A percentile compares a stretch with the other conserved stretches of the same genome.
Conservation (phyloP, 1,140 invertebrate genomes). For the Drosophila sucinea region DNA sequence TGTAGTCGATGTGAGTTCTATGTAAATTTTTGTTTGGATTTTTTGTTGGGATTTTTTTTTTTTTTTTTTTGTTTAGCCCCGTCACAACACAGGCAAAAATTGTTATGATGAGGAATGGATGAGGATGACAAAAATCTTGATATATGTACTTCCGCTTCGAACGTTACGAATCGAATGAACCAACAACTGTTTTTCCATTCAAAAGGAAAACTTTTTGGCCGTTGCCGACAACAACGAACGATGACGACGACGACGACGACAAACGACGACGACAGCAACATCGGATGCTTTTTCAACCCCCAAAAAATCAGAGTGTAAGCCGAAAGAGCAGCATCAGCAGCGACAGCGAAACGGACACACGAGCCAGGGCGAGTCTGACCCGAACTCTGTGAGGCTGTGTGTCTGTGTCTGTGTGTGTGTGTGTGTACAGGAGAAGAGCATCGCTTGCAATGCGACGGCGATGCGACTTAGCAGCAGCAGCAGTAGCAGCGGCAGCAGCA, state of each 20-base stretch:
- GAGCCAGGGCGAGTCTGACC: conserved; percentile 48
- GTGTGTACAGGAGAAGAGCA: conserved; percentile 14
- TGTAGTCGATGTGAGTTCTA: background rate
- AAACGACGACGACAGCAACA: conserved; percentile 23
- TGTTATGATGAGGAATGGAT: background rate
- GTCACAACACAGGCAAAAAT: background rate
- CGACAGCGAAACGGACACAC: conserved; percentile 39
- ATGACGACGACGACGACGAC: conserved; percentile 36
- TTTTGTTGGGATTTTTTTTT: too few species aligned
- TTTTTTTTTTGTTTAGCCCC: background rate
- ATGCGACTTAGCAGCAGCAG: conserved; percentile 37
- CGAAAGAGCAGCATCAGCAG: conserved; percentile 6
- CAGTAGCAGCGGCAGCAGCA: conserved; percentile 21
- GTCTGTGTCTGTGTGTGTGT: conserved; percentile 24
- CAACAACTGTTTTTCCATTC: conserved; percentile 75
- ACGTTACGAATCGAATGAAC: conserved; percentile 81
- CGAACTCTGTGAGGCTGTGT: background rate
- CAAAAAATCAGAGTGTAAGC: conserved; percentile 46
- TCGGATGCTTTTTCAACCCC: conserved; percentile 71
- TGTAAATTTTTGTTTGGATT: too few species aligned
- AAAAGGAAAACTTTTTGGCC: conserved; percentile 80
- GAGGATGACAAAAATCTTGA: background rate
- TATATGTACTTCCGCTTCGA: conserved; percentile 74
- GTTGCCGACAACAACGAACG: conserved; percentile 27
- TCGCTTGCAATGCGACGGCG: conserved; percentile 41